Conservation (phyloP, 2,113 vertebrate species). For the Syngnathoides biaculeatus region DNA sequence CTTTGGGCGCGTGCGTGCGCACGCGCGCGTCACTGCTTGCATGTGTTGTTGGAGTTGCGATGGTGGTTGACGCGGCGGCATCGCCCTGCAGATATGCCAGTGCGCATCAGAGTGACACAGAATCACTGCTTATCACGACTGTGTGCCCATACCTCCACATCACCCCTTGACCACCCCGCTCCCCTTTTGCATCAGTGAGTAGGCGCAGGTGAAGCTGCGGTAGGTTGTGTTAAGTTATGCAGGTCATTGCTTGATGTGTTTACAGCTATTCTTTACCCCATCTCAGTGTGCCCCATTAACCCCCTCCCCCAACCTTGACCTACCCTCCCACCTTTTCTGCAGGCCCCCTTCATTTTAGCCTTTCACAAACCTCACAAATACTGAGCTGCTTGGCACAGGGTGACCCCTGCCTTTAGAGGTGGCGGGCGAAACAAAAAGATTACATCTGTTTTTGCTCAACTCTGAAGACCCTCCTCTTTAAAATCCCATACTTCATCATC, state of each 20-base stretch:
- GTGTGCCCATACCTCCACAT: not conserved
- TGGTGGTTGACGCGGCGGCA: constrained; percentile 24
- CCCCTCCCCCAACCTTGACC: constrained; percentile 18
- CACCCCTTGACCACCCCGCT: not conserved
- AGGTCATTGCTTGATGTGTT: constrained; percentile 64
- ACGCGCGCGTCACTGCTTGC: constrained; percentile 42
- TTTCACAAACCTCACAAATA: constrained; percentile 47
- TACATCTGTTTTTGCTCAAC: constrained; percentile 47
- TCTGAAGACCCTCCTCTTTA: not conserved
- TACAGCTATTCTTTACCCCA: constrained; percentile 43
- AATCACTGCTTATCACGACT: constrained; percentile 38
- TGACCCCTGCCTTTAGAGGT: constrained; percentile 44
- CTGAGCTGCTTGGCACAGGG: constrained; percentile 43
- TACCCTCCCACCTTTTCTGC: constrained; percentile 30
- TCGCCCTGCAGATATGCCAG: not conserved
- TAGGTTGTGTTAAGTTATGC: constrained; percentile 48
- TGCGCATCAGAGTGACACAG: constrained; percentile 34
- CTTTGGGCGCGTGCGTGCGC: not conserved
- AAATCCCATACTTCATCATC: constrained; percentile 38
- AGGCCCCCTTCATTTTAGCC: constrained; percentile 42
- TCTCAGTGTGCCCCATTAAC: constrained; percentile 30
- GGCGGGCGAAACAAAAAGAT: constrained; percentile 56
- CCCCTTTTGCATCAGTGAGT: constrained; percentile 11
- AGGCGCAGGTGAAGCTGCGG: constrained; percentile 55
- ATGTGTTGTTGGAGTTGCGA: constrained; percentile 15